Percentiles rank a stretch among this genome's conserved stretches.
phyloP scores from a whole-genome alignment of 2,797 vertebrate species.

The Heteromormyrus szaboi region DNA sequence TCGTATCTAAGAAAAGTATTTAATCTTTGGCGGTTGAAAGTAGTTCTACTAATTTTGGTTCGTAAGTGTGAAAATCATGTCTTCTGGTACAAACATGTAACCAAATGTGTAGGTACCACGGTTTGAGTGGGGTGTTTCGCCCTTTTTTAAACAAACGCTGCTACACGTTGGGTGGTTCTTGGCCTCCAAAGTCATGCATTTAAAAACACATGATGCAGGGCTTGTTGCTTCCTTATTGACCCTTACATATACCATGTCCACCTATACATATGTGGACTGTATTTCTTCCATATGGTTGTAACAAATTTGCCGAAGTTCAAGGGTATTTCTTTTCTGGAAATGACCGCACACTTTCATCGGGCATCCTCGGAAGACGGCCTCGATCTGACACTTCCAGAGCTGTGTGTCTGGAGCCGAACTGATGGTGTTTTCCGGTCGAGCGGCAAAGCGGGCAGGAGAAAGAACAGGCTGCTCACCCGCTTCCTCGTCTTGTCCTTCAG shows the following conservation, averaged over 20 bases:
- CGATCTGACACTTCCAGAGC: neutral
- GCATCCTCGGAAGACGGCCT: neutral
- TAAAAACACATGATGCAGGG: neutral
- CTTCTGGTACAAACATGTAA: neutral
- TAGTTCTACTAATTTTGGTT: neutral
- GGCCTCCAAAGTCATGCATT: neutral
- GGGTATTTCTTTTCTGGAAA: neutral
- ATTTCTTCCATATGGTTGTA: neutral
- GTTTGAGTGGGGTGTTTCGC: neutral
- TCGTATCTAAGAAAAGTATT: neutral
- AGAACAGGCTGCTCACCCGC: slow-evolving; percentile 65
- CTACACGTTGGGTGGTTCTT: neutral
- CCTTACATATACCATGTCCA: neutral
- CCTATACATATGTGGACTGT: neutral
- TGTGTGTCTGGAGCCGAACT: neutral
- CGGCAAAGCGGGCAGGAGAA: neutral
- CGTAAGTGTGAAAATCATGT: neutral
- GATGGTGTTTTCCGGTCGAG: neutral
- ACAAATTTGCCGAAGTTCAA: neutral
- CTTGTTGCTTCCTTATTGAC: neutral
- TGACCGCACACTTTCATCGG: neutral
- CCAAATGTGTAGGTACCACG: neutral
- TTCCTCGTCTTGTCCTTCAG: slow-evolving; percentile 98
- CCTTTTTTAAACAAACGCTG: neutral
- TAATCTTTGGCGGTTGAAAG: neutral